These are phyloP conservation scores for Idris sp. DNA, from an alignment of 1,140 invertebrate genomes.

Conservation along the genomic window DNA sequence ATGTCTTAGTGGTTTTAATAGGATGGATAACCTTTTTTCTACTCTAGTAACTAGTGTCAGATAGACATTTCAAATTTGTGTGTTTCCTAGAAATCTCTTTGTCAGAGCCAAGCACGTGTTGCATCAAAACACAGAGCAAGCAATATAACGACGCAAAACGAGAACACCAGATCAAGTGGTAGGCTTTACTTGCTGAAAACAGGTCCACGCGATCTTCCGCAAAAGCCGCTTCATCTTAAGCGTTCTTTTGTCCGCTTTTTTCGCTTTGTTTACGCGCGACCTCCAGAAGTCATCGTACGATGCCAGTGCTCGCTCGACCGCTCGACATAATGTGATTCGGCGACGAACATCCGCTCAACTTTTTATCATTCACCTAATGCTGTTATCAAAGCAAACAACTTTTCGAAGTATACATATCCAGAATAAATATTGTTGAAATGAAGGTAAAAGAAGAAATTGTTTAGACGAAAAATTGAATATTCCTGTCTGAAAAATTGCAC, in stretches of 20 bases:
- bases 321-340: slow-evolving; percentile 32
- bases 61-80: slow-evolving; percentile 11
- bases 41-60: neutral
- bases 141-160: neutral
- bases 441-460: too few relatives aligned
- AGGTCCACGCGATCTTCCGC: slow-evolving; percentile 29
- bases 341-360: slow-evolving; percentile 35
- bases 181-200: slow-evolving; percentile 9
- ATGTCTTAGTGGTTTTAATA: too few relatives aligned
- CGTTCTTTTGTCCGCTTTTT: slow-evolving; percentile 36
- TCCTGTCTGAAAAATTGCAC: too few relatives aligned
- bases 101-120: slow-evolving; percentile 21
- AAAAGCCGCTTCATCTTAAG: slow-evolving; percentile 26
- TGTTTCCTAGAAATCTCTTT: slow-evolving; percentile 24
- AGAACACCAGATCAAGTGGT: neutral
- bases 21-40: too few relatives aligned
- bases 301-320: slow-evolving; percentile 30
- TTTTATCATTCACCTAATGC: slow-evolving; percentile 10
- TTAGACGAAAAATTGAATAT: too few relatives aligned
- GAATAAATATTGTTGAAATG: too few relatives aligned
- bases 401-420: neutral
- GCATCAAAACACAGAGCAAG: slow-evolving; percentile 2
- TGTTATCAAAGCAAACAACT: neutral
- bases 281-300: slow-evolving; percentile 47
- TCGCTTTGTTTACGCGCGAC: slow-evolving; percentile 52